Base-by-base conservation (phyloP, 2,888 invertebrate genomes). In the Notocelia uddmanniana region DNA sequence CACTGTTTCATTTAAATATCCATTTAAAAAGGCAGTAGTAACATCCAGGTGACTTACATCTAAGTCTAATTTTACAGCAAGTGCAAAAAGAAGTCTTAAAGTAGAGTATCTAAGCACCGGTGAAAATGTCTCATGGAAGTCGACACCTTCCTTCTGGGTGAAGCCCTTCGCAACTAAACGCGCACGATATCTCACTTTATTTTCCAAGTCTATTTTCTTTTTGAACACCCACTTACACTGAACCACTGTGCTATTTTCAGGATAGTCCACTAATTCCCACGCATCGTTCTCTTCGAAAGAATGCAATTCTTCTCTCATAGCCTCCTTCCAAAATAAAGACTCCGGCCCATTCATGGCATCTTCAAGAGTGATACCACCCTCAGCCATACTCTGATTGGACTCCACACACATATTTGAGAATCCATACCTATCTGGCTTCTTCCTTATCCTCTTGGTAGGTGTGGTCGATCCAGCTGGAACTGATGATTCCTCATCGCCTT, bases 281-380 rank as follows among this genome's bases (percentile, higher is more conserved):
- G 71, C 50, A 48, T 69, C 58, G 66, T 67, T 69, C 0, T 73
- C 71, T 2, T 58, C 41, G 23, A 76, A 76, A 21, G 71, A 66
- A 21, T 75, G 15, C 11, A 74, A 18, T 19, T 74, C 74, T 9
- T 74, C 69, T 15, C 45, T 15, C 68, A 75, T 74, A 15, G 74
- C 74, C 9, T 18, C 8, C 21, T 50, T 18, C 75, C 74, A 75
- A 34, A 54, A 21, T n/a, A 15, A 34, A 26, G 31, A 57, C 31
- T 75, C 75, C 9, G 73, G 70, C 8, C 74, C 70, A 70, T 52
- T 59, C 31, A 75, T 5, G 18, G 73, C 74, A 13, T 74, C 74
- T 54, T 45, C 41, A 21, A 66, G 13, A 37, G 59, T 23, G 26
- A 69, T 45, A 3, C 15, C 52, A n/a, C 41, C 45, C 37, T 18